Evolutionary conservation across 2,888 invertebrate genomes (phyloP).

Genomic region (Oxystoma pomonae): DNA sequence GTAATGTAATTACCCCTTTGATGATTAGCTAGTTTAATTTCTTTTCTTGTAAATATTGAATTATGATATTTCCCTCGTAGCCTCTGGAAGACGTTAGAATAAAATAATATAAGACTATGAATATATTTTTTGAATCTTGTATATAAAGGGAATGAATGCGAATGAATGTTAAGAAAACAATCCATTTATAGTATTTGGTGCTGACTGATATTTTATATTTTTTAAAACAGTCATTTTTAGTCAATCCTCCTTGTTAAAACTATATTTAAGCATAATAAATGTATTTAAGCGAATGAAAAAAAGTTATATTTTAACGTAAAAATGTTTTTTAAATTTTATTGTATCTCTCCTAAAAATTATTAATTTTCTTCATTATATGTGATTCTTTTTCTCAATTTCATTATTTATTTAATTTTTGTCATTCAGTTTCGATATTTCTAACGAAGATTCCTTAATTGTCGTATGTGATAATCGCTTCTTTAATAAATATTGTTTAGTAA

Average conservation of each 20-base stretch:
- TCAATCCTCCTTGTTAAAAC: conserved; percentile 40
- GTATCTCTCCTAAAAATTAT: conserved; percentile 10
- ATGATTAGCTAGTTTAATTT: no score
- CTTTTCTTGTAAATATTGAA: conserved; percentile 36
- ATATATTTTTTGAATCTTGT: conserved; percentile 43
- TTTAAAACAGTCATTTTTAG: conserved; percentile 45
- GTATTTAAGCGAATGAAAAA: neutral
- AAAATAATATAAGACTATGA: conserved; percentile 39
- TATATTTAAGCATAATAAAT: conserved; percentile 11
- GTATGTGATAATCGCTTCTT: conserved; percentile 52
- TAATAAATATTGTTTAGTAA: conserved; percentile 49
- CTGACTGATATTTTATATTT: conserved; percentile 44
- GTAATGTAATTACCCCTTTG: no score
- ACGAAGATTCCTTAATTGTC: conserved; percentile 48
- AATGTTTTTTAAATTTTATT: conserved; percentile 21
- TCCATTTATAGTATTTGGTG: conserved; percentile 41
- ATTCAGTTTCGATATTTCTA: conserved; percentile 39
- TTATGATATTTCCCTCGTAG: conserved; percentile 33
- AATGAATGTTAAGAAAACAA: conserved; percentile 37
- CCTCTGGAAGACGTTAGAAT: conserved; percentile 45
- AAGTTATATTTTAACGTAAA: conserved; percentile 29
- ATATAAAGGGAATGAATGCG: conserved; percentile 48
- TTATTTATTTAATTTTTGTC: conserved; percentile 37
- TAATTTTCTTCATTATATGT: conserved; percentile 23
- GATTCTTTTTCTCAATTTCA: conserved; percentile 35